phyloP scores from a whole-genome alignment of 2,113 vertebrate species.

The Anthoscopus minutus region DNA sequence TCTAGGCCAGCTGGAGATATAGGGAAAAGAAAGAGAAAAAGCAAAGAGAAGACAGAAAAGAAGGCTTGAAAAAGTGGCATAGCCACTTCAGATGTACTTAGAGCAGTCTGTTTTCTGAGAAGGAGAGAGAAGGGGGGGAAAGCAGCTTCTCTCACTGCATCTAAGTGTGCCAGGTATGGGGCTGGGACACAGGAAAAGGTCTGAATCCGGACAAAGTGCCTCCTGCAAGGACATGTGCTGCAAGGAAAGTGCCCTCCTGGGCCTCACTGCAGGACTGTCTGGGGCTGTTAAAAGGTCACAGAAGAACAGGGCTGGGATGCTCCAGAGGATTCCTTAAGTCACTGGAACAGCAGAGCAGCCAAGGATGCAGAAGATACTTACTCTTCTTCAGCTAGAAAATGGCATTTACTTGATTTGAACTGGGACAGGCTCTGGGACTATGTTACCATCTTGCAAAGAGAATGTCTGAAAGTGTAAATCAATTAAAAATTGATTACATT shows the following conservation, averaged over 20 bases:
- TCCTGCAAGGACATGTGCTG: background rate
- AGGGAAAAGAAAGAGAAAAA: background rate
- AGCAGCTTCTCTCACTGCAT: background rate
- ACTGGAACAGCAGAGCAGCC: background rate
- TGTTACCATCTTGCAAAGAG: background rate
- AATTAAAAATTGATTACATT: background rate
- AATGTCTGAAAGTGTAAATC: background rate
- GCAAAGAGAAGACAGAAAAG: background rate
- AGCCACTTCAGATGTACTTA: background rate
- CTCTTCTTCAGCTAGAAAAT: background rate
- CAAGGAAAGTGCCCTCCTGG: background rate
- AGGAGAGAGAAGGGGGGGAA: background rate
- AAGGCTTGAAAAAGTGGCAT: background rate
- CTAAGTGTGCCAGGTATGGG: fast-evolving
- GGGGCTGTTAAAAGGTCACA: background rate
- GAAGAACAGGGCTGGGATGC: background rate
- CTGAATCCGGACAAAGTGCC: background rate
- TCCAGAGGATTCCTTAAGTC: background rate
- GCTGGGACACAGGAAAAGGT: background rate
- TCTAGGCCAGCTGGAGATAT: background rate
- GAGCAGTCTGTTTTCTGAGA: background rate
- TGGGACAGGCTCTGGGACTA: background rate
- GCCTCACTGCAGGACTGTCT: background rate
- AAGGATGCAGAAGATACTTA: background rate
- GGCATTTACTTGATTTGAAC: background rate